Evolutionary conservation across 2,797 vertebrate genomes (phyloP), one percentile per base, ranked within the genome.

Genomic region (Phylloscopus collybita): DNA sequence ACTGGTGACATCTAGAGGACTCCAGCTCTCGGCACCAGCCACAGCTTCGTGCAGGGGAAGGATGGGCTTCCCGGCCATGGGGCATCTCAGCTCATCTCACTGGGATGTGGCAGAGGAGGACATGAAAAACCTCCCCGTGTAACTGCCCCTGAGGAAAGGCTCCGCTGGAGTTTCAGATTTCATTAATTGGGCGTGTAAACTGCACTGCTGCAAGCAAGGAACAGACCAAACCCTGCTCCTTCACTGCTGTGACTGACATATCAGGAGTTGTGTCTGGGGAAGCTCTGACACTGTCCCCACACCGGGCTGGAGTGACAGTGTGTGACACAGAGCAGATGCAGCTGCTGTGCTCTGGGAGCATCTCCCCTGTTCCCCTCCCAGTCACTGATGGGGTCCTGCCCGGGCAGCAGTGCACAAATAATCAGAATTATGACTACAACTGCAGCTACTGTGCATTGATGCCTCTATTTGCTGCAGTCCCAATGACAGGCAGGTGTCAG

Each of bases 1-100:
- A 40, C 86, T 81, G 93, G 80, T 84, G 94, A 96, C 96, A 97
- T 91, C 96, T 96, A 96, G 94, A 96, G 96, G 95, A 54, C 38
- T 83, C 17, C 21, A 10, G 80, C 60, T 72, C 71, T 11, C 84
- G 8, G 80, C 49, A 2, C 11, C 29, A 14, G 66, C 34, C 70
- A 3, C 93, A 13, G 70, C 49, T 62, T 2, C 4, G 3, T 3
- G 18, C 73, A 1, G 27, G 21, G 67, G 4, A 32, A 20, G 64
- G 59, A n/a, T 13, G 49, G 9, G 16, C 34, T 50, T 11, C 30
- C 88, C 65, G 7, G 30, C 70, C 71, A 0, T 1, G 30, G 44
- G 70, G 57, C 49, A 13, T 23, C 60, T 32, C 21, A 40, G 42
- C 54, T 30, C 8, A 3, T 7, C 57, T 16, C 59, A 3, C 47